Evolutionary conservation across 2,797 vertebrate species (phyloP), one percentile per base, ranked within the genome.

Genomic region (Acipenser ruthenus): DNA sequence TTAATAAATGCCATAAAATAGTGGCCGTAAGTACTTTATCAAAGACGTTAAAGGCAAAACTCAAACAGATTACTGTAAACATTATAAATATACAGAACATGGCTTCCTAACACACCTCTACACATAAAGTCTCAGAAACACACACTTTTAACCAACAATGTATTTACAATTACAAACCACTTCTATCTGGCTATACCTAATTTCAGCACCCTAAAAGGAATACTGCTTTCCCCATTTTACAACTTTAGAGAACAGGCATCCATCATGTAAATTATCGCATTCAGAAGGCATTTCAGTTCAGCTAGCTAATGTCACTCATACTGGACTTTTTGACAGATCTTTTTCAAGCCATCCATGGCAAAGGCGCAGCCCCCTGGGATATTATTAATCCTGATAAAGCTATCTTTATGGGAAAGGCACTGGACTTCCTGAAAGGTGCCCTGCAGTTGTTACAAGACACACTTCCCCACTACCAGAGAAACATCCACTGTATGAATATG

Each of bases 1-100:
- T 85, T 82, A 87, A 79, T 84, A 88, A 85, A 91, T 83, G 87
- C 82, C 84, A 90, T 90, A 90, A 89, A 80, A 83, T 84, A 84
- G 87, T 85, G 83, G 84, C 78, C 79, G 69, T 83, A 80, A 87
- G 86, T 85, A 89, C 80, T 89, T 89, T 89, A 88, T 89, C 89
- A 87, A 89, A 89, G 88, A 87, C 87, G 87, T 86, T 89, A 84
- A 87, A 82, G 77, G 82, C 80, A 79, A 73, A 55, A 55, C 23
- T 37, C 15, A 18, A 18, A 18, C 23, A 37, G 23, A 37, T 37
- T 37, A 37, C 23, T 37, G 23, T 37, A 37, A 37, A 37, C 23
- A 37, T 37, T 37, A 37, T 37, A 37, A 37, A 37, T 37, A 37
- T 37, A 37, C 23, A 37, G 23, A 37, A 37, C 23, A 4, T 37